Percentiles rank a stretch among this genome's conserved stretches.
These are phyloP conservation scores for Tor tambroides DNA, from an alignment of 2,113 vertebrate genomes.

Conservation along the genomic window DNA sequence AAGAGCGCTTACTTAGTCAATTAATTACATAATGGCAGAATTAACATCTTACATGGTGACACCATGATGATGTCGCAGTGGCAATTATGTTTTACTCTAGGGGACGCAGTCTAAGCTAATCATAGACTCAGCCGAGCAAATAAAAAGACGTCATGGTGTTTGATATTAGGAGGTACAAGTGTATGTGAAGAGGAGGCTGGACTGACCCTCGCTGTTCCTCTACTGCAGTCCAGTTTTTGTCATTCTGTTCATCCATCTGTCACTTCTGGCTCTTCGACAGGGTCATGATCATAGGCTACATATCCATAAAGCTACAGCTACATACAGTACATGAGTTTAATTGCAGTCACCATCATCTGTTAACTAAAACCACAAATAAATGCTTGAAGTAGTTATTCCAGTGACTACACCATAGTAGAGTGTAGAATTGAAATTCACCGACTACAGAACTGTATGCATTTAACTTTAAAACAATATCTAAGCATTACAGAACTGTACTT, in stretches of 20 bases:
- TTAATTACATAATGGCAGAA: constrained; percentile 44
- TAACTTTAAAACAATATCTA: not conserved
- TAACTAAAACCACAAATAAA: not conserved
- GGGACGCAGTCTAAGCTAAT: constrained; percentile 30
- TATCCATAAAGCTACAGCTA: constrained; percentile 13
- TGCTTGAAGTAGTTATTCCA: not conserved
- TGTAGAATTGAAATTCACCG: not conserved
- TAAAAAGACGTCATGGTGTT: constrained; percentile 40
- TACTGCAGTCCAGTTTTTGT: constrained; percentile 33
- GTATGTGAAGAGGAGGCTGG: constrained; percentile 18
- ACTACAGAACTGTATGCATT: not conserved
- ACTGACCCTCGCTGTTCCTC: constrained; percentile 28
- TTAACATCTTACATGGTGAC: constrained; percentile 2
- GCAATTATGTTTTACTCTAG: constrained; percentile 11
- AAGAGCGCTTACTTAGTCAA: not conserved
- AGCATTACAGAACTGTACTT: not conserved
- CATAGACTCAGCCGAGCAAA: constrained; percentile 20
- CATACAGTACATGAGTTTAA: not conserved
- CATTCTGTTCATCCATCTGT: constrained; percentile 58
- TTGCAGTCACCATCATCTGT: not conserved
- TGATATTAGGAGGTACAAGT: constrained; percentile 51
- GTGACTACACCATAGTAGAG: not conserved
- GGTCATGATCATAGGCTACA: not conserved
- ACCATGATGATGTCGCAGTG: not conserved
- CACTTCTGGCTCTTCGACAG: constrained; percentile 38